Evolutionary conservation across 2,113 vertebrate genomes (phyloP), one percentile per base, ranked within the genome.

Genomic region (Serinus canaria): DNA sequence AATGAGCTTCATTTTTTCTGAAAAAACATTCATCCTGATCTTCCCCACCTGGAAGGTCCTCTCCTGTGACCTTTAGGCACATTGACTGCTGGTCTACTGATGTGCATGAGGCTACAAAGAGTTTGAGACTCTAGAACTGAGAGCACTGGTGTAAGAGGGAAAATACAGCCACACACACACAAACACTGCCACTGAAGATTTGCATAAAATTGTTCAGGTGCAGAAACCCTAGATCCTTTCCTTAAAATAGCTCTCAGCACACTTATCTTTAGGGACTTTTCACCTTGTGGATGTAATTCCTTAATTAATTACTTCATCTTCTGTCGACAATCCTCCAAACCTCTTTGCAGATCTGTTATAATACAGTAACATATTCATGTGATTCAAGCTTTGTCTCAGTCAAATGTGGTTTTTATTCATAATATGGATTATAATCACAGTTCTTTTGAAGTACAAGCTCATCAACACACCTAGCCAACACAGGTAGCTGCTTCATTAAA

Each of bases 291-390:
- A 76, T 94, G 58, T 89, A 95, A 96, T 89, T 92, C 81, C 84
- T 85, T 96, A 87, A 93, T 92, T 92, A 96, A 94, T 91, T 81
- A 63, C 46, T 89, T 94, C 60, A 74, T 84, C 44, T 96, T 86
- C 75, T 74, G 47, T 80, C 93, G 85, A 30, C 56, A 83, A n/a
- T 67, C 74, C 58, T 93, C 46, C 33, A 94, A 95, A 67, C n/a
- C 62, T 87, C 92, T 84, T 87, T 83, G 67, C 74, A 85, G 47
- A 49, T 75, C 60, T 93, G 33, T 81, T 94, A 70, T 28, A 63
- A 86, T 79, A 55, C 74, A 90, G 64, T 84, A 96, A 82, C 43
- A 44, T 83, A 92, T 82, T 86, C n/a, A 72, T 46, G 41, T 70
- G 44, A 87, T 83, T 52, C 69, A 93, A 83, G 35, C 31, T 94